Base-by-base conservation (phyloP, 2,797 vertebrate species). In the Malacoctenus gilli region DNA sequence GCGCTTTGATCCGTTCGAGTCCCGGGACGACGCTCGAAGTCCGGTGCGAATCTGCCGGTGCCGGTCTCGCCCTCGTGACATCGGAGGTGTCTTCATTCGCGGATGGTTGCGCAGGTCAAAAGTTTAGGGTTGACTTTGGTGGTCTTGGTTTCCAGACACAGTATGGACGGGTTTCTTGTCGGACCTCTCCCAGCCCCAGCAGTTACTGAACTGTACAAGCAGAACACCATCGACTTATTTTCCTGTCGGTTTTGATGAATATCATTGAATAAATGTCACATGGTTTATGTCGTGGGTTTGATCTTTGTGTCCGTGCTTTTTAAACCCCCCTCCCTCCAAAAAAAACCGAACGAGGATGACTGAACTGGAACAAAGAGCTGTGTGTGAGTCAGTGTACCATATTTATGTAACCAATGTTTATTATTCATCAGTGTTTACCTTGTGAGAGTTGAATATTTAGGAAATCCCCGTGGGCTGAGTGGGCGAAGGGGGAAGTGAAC, bases 231-330 rank as follows among this genome's bases (percentile, higher is more conserved):
- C 28, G 67, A 39, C 7, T 71, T 56, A 21, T 64, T 72, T 60
- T 43, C 16, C 59, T 63, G 56, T 62, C 52, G 71, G 59, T 80
- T 82, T 72, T 51, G 31, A 65, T 68, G 16, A 40, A 52, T 39
- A 69, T 53, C 18, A 0, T 38, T 70, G 58, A 85, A 85, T 89
- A 87, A 83, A 85, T 63, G 32, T 70, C 47, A 63, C 37, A 40
- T 64, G 65, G 38, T 71, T 74, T 49, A 37, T 39, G 57, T 59
- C 52, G 39, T 5, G 36, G 42, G 36, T 59, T 38, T 67, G n/a
- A 23, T 59, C 15, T 2, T 1, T 16, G 25, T 7, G 9, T 54
- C 23, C 15, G 6, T 28, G 6, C 9, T 28, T 28, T 28, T 28
- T 28, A 28, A 28, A 28, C 2, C 25, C 25, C 25, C 6, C 2